These are phyloP conservation scores for Hirudinaria manillensis DNA, from an alignment of 2,888 invertebrate genomes.

Conservation along the genomic window DNA sequence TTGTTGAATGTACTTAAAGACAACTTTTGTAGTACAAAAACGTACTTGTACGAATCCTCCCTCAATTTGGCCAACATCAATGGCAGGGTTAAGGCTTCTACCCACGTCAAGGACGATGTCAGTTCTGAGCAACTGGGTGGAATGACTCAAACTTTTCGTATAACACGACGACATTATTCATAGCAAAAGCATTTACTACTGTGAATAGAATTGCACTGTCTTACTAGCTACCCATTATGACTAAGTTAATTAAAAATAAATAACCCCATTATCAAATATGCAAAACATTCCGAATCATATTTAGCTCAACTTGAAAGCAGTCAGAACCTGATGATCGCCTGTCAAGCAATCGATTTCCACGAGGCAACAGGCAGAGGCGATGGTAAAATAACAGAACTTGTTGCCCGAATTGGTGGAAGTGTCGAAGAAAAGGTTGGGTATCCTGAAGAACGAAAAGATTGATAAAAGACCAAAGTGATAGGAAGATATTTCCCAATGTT, in stretches of 20 bases:
- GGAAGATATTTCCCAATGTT: too few species aligned
- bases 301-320: too few species aligned
- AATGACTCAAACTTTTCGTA: background rate
- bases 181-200: background rate
- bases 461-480: too few species aligned
- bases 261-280: too few species aligned
- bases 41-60: conserved; percentile 45
- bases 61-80: conserved; percentile 48
- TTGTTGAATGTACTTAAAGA: too few species aligned
- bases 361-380: conserved; percentile 46
- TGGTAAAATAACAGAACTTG: conserved; percentile 46
- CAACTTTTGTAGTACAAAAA: background rate
- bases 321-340: conserved; percentile 48
- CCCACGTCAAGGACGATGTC: conserved; percentile 49
- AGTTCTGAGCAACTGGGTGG: conserved; percentile 38
- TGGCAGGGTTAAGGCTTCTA: conserved; percentile 45
- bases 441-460: conserved; percentile 17
- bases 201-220: background rate
- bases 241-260: background rate
- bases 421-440: conserved; percentile 36
- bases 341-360: conserved; percentile 51
- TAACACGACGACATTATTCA: background rate
- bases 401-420: conserved; percentile 61
- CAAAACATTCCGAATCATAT: too few species aligned
- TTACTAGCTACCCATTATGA: too few species aligned